Evolutionary conservation across 1,140 invertebrate species (phyloP).

Genomic region (Drosophila ambigua): DNA sequence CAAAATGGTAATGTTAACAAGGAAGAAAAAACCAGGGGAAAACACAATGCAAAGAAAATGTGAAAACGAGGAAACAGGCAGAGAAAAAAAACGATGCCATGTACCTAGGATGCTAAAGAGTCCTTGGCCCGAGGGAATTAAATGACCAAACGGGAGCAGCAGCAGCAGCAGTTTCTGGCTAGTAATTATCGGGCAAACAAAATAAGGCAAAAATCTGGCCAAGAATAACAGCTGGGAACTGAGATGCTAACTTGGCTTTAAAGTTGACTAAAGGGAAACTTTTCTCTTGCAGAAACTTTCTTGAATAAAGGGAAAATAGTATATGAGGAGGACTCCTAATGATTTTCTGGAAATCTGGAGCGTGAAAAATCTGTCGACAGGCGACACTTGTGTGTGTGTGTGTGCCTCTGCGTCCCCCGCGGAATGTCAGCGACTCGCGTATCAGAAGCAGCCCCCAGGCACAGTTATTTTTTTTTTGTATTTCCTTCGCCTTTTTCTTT

Average conservation of each 20-base stretch:
- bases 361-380: conserved; percentile 73
- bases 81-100: conserved; percentile 14
- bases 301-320: neutral
- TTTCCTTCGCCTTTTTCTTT: conserved; percentile 13
- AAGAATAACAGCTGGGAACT: neutral
- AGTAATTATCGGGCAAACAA: conserved; percentile 58
- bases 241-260: conserved; percentile 7
- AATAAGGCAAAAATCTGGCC: conserved; percentile 35
- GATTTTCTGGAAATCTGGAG: conserved; percentile 45
- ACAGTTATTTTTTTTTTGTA: conserved; percentile 36
- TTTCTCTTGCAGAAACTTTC: neutral
- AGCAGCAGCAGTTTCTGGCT: conserved; percentile 11
- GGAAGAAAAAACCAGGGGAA: conserved; percentile 6
- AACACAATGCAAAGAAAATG: conserved; percentile 25
- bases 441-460: conserved; percentile 34
- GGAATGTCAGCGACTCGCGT: conserved; percentile 27
- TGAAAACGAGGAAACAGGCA: conserved; percentile 34
- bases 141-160: conserved; percentile 28
- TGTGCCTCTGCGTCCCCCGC: conserved; percentile 65
- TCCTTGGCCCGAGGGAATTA: conserved; percentile 61
- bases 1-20: conserved; percentile 34
- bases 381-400: conserved; percentile 55
- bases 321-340: neutral
- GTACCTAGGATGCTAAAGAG: conserved; percentile 43
- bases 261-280: neutral